Conservation (phyloP, 2,797 vertebrate genomes). For the Chiroxiphia lanceolata region DNA sequence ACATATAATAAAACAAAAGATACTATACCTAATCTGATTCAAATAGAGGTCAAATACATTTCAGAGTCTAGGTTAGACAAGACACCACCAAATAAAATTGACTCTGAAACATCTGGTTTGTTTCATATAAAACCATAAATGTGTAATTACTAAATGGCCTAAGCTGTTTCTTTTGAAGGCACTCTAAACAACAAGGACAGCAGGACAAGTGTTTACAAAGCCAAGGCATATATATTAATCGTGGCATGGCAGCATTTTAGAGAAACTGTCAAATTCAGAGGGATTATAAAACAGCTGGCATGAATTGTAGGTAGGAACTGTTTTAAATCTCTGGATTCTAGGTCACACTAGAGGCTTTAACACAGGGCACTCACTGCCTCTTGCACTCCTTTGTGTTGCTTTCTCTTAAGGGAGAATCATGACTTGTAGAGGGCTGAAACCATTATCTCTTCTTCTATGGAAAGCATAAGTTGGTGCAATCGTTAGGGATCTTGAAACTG, state of each 20-base stretch:
- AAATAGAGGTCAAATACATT: slow-evolving; percentile 11
- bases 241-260: not conserved
- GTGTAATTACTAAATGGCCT: not conserved
- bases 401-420: not conserved
- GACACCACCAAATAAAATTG: not conserved
- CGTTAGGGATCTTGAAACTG: not conserved
- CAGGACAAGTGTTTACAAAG: slow-evolving; percentile 26
- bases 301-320: slow-evolving; percentile 5
- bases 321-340: slow-evolving; percentile 39
- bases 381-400: not conserved
- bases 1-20: not conserved
- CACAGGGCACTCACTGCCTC: not conserved
- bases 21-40: not conserved
- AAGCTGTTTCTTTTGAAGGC: not conserved
- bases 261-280: slow-evolving; percentile 27
- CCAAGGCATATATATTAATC: not conserved
- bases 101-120: slow-evolving; percentile 13
- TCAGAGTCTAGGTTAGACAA: slow-evolving; percentile 5
- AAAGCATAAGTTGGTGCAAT: not conserved
- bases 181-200: slow-evolving; percentile 6
- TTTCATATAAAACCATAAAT: not conserved
- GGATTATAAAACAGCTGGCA: slow-evolving; percentile 49
- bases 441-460: slow-evolving; percentile 5
- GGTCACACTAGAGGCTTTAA: not conserved
- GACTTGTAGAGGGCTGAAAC: not conserved